Conservation (phyloP, 2,888 invertebrate species). For the Gerris lacustris region DNA sequence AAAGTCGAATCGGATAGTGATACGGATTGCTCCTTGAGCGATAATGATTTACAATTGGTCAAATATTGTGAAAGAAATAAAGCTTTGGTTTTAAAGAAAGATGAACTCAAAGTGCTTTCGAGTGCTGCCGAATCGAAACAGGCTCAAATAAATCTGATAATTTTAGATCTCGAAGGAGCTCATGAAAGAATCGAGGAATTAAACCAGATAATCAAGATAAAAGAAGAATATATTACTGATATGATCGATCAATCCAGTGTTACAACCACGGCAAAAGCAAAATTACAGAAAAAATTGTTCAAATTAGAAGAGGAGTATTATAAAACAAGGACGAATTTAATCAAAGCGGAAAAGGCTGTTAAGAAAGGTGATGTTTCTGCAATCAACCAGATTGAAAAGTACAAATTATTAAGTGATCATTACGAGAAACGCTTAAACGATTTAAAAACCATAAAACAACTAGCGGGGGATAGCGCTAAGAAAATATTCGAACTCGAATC, state of each 20-base stretch:
- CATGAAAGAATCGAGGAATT: slow-evolving; percentile 59
- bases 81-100: slow-evolving; percentile 34
- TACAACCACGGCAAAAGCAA: slow-evolving; percentile 45
- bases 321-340: slow-evolving; percentile 45
- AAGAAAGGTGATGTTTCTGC: slow-evolving; percentile 36
- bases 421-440: slow-evolving; percentile 44
- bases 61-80: neutral
- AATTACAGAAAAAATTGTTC: slow-evolving; percentile 50
- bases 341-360: slow-evolving; percentile 42
- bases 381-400: slow-evolving; percentile 36
- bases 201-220: slow-evolving; percentile 53
- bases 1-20: neutral
- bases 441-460: slow-evolving; percentile 43
- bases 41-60: neutral
- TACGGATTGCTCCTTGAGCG: slow-evolving; percentile 29
- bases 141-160: slow-evolving; percentile 37
- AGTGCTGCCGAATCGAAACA: slow-evolving; percentile 37
- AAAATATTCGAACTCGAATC: slow-evolving; percentile 60
- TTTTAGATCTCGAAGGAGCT: slow-evolving; percentile 49
- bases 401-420: slow-evolving; percentile 39
- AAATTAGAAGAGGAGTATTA: slow-evolving; percentile 49
- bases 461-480: slow-evolving; percentile 50
- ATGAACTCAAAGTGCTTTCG: slow-evolving; percentile 40
- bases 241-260: slow-evolving; percentile 48
- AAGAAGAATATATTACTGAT: slow-evolving; percentile 61